A percentile compares a stretch with the other conserved stretches of the same genome.
These are phyloP conservation scores for Scolopax rusticola DNA, from an alignment of 2,797 vertebrate genomes.

Conservation along the genomic window DNA sequence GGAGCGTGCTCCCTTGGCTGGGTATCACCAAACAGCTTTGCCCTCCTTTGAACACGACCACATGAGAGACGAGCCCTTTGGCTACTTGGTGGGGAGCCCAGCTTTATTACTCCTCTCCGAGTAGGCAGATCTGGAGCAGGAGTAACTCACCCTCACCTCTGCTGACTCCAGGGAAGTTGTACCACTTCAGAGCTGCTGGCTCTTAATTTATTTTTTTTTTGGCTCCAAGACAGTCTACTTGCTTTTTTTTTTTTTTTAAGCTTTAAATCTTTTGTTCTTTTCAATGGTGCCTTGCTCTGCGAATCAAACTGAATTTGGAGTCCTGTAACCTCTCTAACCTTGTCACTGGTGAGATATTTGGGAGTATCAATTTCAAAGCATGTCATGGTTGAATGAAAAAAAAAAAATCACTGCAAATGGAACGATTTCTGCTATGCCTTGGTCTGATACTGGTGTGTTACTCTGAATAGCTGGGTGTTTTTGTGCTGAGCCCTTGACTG, in stretches of 20 bases:
- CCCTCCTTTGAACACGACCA: not conserved
- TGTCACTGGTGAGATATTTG: not conserved
- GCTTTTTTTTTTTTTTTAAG: not conserved
- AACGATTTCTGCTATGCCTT: not conserved
- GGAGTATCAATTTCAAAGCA: not conserved
- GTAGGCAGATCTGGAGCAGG: not conserved
- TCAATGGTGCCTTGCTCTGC: not conserved
- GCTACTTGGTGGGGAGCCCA: not conserved
- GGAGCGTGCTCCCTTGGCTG: not conserved
- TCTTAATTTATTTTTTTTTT: not conserved
- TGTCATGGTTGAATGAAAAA: not conserved
- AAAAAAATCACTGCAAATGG: not conserved
- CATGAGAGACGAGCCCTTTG: not conserved
- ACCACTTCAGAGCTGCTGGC: not conserved
- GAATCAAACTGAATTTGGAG: not conserved
- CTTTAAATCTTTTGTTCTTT: not conserved
- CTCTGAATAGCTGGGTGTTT: not conserved
- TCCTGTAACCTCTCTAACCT: not conserved
- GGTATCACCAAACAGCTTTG: not conserved
- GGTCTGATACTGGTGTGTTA: not conserved
- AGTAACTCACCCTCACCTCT: not conserved
- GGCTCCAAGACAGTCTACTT: not conserved
- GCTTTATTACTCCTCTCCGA: not conserved
- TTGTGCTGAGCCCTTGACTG: not conserved
- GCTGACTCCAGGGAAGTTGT: not conserved